Conservation (phyloP, 2,797 vertebrate species). For the Echeneis naucrates region DNA sequence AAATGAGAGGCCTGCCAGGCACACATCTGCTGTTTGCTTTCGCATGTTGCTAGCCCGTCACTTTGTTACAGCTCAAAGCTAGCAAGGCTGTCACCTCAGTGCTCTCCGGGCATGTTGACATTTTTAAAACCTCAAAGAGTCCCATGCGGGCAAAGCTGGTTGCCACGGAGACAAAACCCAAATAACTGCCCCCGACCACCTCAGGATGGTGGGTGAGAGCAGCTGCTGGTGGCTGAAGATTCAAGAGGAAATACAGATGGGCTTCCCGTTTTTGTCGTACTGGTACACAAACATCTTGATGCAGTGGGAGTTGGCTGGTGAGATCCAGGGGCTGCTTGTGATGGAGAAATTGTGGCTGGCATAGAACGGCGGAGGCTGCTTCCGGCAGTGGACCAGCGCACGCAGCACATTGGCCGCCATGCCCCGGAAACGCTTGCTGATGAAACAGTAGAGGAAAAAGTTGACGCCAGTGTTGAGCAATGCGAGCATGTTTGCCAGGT, state of each 20-base stretch:
- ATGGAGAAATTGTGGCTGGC: slow-evolving; percentile 97
- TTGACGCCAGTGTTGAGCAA: slow-evolving; percentile 97
- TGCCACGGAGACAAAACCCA: slow-evolving; percentile 60
- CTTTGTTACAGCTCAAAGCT: slow-evolving; percentile 54
- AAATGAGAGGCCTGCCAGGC: slow-evolving; percentile 26
- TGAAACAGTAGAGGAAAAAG: slow-evolving; percentile 99
- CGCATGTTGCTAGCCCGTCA: slow-evolving; percentile 37
- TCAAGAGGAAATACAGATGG: slow-evolving; percentile 95
- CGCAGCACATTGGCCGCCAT: slow-evolving; percentile 94
- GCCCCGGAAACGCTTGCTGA: slow-evolving; percentile 95
- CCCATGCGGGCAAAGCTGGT: slow-evolving; percentile 57
- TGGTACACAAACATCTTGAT: slow-evolving; percentile 99
- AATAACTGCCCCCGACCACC: slow-evolving; percentile 3
- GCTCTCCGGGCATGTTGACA: slow-evolving; percentile 66
- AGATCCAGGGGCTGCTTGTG: slow-evolving; percentile 99
- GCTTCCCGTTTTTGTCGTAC: slow-evolving; percentile 96
- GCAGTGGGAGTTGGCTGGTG: slow-evolving; percentile 97
- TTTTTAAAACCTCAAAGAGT: slow-evolving; percentile 73
- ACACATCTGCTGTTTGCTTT: slow-evolving; percentile 51
- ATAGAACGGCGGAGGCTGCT: slow-evolving; percentile 92
- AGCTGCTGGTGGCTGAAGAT: slow-evolving; percentile 37
- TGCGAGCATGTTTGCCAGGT: slow-evolving; percentile 95
- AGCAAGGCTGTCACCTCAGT: slow-evolving; percentile 47
- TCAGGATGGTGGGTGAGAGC: slow-evolving; percentile 15
- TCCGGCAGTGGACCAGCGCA: slow-evolving; percentile 90